A percentile compares a stretch with the other conserved stretches of the same genome.
phyloP scores from a whole-genome alignment of 2,113 vertebrate genomes.

The Corapipo altera region DNA sequence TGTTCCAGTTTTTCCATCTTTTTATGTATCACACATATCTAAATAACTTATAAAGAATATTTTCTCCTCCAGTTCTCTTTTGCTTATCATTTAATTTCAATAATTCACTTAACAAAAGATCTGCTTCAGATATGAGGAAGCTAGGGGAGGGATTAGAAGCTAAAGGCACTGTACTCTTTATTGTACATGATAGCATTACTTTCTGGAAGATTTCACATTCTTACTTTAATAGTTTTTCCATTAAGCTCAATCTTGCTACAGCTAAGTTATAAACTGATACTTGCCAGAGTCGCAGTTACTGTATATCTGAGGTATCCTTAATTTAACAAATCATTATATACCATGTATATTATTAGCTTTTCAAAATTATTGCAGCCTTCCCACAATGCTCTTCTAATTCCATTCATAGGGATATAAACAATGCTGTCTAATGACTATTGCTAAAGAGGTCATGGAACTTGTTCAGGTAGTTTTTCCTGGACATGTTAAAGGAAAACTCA shows the following conservation, averaged over 20 bases:
- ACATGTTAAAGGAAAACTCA: neutral
- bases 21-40: neutral
- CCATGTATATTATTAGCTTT: neutral
- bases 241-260: neutral
- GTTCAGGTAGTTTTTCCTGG: neutral
- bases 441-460: neutral
- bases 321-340: neutral
- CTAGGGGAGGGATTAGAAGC: neutral
- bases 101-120: neutral
- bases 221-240: neutral
- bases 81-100: neutral
- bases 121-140: neutral
- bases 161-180: neutral
- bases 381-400: neutral
- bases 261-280: neutral
- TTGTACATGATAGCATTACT: neutral
- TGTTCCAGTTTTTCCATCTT: neutral
- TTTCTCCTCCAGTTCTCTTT: neutral
- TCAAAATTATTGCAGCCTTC: neutral
- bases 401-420: neutral
- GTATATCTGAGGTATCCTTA: neutral
- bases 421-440: neutral
- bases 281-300: neutral
- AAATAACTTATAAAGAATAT: neutral
- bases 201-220: neutral